phyloP scores from a whole-genome alignment of 2,113 vertebrate species.

The Capreolus pygargus region DNA sequence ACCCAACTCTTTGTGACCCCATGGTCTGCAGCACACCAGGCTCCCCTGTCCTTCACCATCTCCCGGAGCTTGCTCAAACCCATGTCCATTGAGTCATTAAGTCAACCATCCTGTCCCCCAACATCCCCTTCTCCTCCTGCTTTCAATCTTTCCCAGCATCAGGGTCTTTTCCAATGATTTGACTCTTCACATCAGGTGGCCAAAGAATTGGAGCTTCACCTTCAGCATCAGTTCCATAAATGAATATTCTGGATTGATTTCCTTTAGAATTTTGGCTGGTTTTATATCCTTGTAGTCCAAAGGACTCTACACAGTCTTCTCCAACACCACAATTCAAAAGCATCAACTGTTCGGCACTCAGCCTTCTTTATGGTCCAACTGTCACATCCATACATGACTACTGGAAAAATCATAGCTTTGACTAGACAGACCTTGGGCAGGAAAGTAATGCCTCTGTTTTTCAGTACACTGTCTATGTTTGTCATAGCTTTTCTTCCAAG shows the following conservation, averaged over 20 bases:
- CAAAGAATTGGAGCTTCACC: not conserved
- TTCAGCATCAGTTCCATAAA: not conserved
- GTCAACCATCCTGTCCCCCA: not conserved
- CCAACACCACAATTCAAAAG: not conserved
- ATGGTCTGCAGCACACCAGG: not conserved
- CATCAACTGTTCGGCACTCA: not conserved
- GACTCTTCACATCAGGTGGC: not conserved
- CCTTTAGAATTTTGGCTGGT: not conserved
- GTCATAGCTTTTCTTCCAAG: not conserved
- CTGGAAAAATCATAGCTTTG: not conserved
- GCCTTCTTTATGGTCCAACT: not conserved
- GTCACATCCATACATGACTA: not conserved
- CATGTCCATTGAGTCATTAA: not conserved
- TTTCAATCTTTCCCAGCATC: not conserved
- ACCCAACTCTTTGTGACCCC: not conserved
- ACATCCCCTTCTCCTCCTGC: not conserved
- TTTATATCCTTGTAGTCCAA: not conserved
- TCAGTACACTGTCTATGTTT: not conserved
- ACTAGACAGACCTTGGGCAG: not conserved
- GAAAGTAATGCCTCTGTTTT: not conserved
- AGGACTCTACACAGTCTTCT: not conserved
- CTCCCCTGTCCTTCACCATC: not conserved
- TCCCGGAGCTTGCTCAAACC: not conserved
- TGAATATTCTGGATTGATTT: not conserved
- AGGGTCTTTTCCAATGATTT: not conserved